Evolutionary conservation across 2,113 vertebrate species (phyloP).

Genomic region (Ancistrus triradiatus): DNA sequence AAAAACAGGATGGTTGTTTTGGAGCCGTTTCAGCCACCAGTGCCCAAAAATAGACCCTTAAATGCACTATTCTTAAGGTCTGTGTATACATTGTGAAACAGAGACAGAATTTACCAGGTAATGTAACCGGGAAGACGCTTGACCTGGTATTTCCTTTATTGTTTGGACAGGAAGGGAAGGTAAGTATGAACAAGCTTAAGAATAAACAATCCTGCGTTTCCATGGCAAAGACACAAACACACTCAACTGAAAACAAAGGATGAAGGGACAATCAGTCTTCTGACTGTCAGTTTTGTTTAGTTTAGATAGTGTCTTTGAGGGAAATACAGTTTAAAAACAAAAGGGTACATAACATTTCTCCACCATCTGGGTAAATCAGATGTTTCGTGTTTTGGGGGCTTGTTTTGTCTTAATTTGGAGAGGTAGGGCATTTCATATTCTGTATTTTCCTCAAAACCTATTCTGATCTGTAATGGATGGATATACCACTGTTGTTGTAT

Average conservation of each 20-base stretch:
- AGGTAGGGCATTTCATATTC: constrained; percentile 51
- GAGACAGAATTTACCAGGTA: constrained; percentile 64
- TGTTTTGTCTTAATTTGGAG: no score
- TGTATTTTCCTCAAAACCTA: constrained; percentile 61
- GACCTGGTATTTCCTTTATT: constrained; percentile 73
- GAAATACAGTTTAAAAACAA: constrained; percentile 73
- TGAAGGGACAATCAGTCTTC: constrained; percentile 75
- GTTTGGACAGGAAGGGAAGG: constrained; percentile 70
- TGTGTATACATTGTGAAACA: constrained; percentile 44
- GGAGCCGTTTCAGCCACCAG: constrained; percentile 31
- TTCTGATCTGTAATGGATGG: constrained; percentile 66
- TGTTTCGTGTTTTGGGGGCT: constrained; percentile 54
- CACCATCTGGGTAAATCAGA: constrained; percentile 68
- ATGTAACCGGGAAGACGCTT: constrained; percentile 66
- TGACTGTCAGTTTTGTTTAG: constrained; percentile 78
- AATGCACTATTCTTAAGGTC: constrained; percentile 38
- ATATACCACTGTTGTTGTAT: constrained; percentile 57
- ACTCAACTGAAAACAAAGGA: constrained; percentile 62
- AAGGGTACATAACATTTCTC: constrained; percentile 62
- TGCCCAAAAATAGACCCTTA: constrained; percentile 46
- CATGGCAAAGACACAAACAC: constrained; percentile 78
- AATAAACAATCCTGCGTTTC: constrained; percentile 78
- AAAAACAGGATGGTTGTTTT: constrained; percentile 45
- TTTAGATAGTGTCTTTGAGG: constrained; percentile 71
- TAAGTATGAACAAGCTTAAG: constrained; percentile 63